Percentiles rank a stretch among this genome's conserved stretches.
Evolutionary conservation across 1,140 invertebrate species (phyloP).

Genomic region (Heliconius hewitsoni): DNA sequence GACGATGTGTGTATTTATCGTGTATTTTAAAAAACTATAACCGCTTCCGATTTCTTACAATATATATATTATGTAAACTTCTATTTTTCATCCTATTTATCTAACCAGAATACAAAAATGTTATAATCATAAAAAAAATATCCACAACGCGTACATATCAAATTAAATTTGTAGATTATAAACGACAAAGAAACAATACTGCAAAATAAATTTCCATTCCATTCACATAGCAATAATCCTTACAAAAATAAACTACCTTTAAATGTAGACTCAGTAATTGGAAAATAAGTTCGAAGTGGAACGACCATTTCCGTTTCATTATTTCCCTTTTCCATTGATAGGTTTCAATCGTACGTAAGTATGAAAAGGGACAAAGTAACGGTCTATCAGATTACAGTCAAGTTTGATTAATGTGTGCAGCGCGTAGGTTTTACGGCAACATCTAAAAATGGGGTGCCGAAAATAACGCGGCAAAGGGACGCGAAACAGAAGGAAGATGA

Average conservation of each 20-base stretch:
- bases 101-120: no score
- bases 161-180: not conserved
- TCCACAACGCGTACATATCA: no score
- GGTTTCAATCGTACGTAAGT: constrained; percentile 36
- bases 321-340: constrained; percentile 35
- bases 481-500: constrained; percentile 26
- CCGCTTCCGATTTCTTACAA: no score
- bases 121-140: no score
- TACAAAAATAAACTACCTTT: constrained; percentile 10
- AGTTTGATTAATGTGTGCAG: constrained; percentile 44
- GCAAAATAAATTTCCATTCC: not conserved
- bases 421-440: constrained; percentile 35
- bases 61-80: no score
- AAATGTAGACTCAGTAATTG: constrained; percentile 17
- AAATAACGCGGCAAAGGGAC: constrained; percentile 32
- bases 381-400: constrained; percentile 43
- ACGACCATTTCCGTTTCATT: constrained; percentile 30
- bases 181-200: not conserved
- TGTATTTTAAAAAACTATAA: no score
- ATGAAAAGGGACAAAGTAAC: constrained; percentile 41
- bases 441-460: constrained; percentile 28
- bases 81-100: no score
- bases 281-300: constrained; percentile 20
- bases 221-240: not conserved
- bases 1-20: no score